Percentiles rank a stretch among this genome's conserved stretches.
Conservation (phyloP, 2,797 vertebrate species). For the Momotus momota region DNA sequence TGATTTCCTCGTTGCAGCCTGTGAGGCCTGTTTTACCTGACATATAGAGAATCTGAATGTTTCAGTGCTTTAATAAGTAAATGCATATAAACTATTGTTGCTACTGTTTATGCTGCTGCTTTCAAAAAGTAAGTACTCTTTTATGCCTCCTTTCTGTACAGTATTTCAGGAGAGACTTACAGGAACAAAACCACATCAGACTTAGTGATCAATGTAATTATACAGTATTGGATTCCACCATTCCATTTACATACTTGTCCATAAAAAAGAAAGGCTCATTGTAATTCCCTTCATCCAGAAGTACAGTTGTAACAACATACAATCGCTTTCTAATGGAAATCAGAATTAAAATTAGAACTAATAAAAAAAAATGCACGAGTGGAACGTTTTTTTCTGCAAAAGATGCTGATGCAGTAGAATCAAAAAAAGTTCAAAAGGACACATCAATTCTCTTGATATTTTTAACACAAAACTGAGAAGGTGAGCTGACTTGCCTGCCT, state of each 20-base stretch:
- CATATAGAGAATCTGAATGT: background rate
- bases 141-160: background rate
- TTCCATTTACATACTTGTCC: conserved; percentile 17
- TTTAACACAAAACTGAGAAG: background rate
- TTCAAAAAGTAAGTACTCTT: background rate
- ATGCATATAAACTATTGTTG: background rate
- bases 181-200: conserved; percentile 1
- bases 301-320: background rate
- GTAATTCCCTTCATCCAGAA: background rate
- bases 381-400: background rate
- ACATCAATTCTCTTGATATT: background rate
- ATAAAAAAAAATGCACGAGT: background rate
- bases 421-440: background rate
- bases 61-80: background rate
- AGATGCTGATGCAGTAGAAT: background rate
- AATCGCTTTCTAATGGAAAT: conserved; percentile 19
- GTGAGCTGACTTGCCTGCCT: background rate
- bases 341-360: background rate
- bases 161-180: background rate
- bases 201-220: conserved; percentile 19
- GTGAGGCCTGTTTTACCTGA: background rate
- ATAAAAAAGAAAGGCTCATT: conserved; percentile 5
- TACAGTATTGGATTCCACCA: conserved; percentile 9
- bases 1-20: background rate
- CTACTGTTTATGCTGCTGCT: background rate